Base-by-base conservation (phyloP, 2,888 invertebrate genomes). In the Beris chalybata region DNA sequence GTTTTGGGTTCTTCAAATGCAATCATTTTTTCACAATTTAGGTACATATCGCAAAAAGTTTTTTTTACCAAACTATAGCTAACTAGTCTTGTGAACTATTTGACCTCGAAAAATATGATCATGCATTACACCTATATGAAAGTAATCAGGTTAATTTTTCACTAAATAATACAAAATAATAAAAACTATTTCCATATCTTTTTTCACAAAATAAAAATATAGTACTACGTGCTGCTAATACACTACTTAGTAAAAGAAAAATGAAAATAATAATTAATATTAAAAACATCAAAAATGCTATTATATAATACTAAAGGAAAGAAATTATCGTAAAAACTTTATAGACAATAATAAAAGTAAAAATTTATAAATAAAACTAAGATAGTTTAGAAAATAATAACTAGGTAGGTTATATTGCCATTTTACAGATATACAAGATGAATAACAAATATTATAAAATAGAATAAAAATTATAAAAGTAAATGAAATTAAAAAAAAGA, bases 381-480 rank as follows among this genome's bases (percentile, higher is more conserved):
- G 3, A 61, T 61, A 61, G 50, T 38, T 52, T 61, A 52, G 50
- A 50, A 61, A 32, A 15, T 13, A 50, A 64, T 48, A 58, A 53
- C 32, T 67, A 67, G 67, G 67, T 67, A 67, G 67, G 56, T 58
- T 67, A 47, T 64, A 67, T 67, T 67, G 57, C 64, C 64, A 67
- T 67, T 67, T 67, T 64, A 57, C 64, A 29, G 55, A 65, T 55
- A 65, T 61, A 65, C 65, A 65, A 61, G 30, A 47, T 47, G 45
- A 11, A 58, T 30, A 43, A 57, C 44, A 44, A 57, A 64, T 38
- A 29, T 53, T 38, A 52, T 56, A 52, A 52, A 22, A 38, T 31
- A n/a, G n/a, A 43, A 57, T 44, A 44, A 57, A 64, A 29, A 29
- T 53, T 38, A 52, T 56, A 52, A 52, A 22, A 38, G n/a, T 31